These are phyloP conservation scores for Argynnis bischoffii DNA, from an alignment of 2,888 invertebrate species.

Conservation along the genomic window DNA sequence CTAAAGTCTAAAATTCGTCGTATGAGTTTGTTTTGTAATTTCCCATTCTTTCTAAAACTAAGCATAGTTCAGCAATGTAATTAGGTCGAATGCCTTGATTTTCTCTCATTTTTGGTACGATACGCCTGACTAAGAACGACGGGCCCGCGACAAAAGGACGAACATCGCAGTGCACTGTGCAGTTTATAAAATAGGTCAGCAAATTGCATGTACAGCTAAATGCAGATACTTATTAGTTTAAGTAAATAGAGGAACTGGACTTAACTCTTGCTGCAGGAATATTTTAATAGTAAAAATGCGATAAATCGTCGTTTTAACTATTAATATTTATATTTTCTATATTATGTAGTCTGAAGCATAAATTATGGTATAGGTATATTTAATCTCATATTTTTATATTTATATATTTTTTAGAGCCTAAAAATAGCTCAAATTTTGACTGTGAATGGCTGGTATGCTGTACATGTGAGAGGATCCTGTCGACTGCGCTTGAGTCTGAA, in stretches of 20 bases:
- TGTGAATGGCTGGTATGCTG: slow-evolving; percentile 72
- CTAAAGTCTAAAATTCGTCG: background rate
- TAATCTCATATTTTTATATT: no score
- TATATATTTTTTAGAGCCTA: slow-evolving; percentile 19
- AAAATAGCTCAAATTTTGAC: slow-evolving; percentile 51
- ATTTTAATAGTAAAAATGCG: background rate
- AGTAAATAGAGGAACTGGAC: slow-evolving; percentile 20
- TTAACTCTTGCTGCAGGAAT: slow-evolving; percentile 4
- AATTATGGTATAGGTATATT: no score
- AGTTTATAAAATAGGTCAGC: slow-evolving; percentile 28
- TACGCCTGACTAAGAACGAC: slow-evolving; percentile 32
- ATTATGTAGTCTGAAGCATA: no score
- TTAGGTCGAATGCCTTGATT: slow-evolving; percentile 40
- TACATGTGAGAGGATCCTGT: slow-evolving; percentile 68
- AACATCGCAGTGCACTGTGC: slow-evolving; percentile 30
- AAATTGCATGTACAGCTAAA: slow-evolving; percentile 33
- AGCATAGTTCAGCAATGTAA: slow-evolving; percentile 37
- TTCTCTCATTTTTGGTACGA: slow-evolving; percentile 39
- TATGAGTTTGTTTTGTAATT: slow-evolving; percentile 21
- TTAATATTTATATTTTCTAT: no score
- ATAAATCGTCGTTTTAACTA: no score
- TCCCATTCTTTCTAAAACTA: slow-evolving; percentile 33
- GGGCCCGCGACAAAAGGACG: slow-evolving; percentile 38
- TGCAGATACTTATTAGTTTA: slow-evolving; percentile 35
- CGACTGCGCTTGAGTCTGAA: slow-evolving; percentile 69